phyloP scores from a whole-genome alignment of 2,113 vertebrate species.

The Hypocryptadius cinnamomeus region DNA sequence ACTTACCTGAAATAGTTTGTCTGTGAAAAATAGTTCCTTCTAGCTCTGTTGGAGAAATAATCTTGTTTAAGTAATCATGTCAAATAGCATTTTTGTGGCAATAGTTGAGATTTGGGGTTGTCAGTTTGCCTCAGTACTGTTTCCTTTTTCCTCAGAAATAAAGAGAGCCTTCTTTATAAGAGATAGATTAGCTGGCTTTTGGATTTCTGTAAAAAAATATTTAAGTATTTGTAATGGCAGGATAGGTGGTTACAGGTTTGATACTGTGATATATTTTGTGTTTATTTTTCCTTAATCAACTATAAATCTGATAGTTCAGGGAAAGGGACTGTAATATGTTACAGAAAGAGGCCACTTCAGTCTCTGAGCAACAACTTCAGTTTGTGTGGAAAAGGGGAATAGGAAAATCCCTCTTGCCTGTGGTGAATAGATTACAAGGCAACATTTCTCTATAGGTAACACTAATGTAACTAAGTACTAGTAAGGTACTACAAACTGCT shows the following conservation, averaged over 20 bases:
- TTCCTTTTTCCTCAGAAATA: neutral
- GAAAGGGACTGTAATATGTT: neutral
- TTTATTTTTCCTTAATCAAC: neutral
- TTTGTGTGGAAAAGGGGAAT: neutral
- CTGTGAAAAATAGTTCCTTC: neutral
- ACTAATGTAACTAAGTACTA: neutral
- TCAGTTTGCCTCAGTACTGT: neutral
- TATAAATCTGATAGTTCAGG: neutral
- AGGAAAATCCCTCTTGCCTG: neutral
- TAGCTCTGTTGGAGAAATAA: neutral
- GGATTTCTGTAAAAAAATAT: neutral
- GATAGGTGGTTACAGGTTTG: neutral
- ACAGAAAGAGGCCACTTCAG: neutral
- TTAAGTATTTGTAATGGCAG: neutral
- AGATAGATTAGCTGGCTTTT: neutral
- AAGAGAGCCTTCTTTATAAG: neutral
- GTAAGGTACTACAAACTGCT: neutral
- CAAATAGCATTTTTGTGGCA: neutral
- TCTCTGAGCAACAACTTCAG: neutral
- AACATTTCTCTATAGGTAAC: neutral
- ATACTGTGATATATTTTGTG: neutral
- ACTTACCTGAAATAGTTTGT: neutral
- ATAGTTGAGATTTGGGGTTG: neutral
- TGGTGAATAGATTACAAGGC: neutral
- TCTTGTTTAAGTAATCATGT: neutral